These are phyloP conservation scores for Furcifer pardalis DNA, from an alignment of 2,797 vertebrate genomes.

Conservation along the genomic window DNA sequence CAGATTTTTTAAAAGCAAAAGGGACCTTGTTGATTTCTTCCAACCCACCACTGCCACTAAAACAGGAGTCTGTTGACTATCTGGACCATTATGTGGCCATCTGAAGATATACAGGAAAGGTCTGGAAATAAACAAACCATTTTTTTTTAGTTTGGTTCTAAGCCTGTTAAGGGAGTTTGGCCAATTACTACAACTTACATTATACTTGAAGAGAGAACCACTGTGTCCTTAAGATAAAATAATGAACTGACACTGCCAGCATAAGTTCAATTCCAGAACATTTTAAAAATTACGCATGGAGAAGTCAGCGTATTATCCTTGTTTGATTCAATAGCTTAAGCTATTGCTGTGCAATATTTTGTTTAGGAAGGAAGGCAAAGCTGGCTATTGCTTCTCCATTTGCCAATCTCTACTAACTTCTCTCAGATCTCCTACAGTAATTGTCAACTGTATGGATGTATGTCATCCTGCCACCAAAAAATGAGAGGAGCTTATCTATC, in stretches of 20 bases:
- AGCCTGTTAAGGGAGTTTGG: neutral
- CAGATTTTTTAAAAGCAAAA: neutral
- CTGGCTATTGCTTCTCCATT: neutral
- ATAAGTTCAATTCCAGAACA: constrained; percentile 50
- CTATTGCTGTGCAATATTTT: neutral
- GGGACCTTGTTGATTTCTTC: neutral
- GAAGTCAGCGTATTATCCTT: neutral
- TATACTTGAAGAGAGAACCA: neutral
- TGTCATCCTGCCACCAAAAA: neutral
- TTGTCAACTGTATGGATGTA: neutral
- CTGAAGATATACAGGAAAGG: neutral
- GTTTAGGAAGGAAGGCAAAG: neutral
- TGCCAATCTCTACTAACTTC: neutral
- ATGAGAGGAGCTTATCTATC: neutral
- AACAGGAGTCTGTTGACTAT: neutral
- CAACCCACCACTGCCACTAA: neutral
- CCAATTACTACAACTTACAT: neutral
- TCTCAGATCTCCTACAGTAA: neutral
- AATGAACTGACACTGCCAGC: constrained; percentile 8
- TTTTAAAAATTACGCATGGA: neutral
- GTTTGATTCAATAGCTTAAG: neutral
- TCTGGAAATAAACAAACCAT: neutral
- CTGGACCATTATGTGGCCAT: neutral
- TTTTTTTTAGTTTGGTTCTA: neutral
- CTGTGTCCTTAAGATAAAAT: neutral